A percentile compares a stretch with the other conserved stretches of the same genome.
phyloP scores from a whole-genome alignment of 2,113 vertebrate genomes.

The Cygnus atratus region DNA sequence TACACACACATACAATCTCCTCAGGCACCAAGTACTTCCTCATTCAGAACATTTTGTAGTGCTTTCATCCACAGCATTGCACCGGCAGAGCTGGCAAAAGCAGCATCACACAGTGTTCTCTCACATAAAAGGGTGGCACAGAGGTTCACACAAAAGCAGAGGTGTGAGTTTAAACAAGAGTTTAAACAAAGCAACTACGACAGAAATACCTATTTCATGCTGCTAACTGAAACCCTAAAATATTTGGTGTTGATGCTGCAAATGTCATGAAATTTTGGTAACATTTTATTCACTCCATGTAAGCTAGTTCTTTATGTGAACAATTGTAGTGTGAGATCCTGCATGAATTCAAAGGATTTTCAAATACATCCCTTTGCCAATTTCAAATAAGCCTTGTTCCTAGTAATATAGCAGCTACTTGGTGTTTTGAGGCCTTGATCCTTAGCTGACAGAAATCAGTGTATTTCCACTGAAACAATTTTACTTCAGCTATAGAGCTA shows the following conservation, averaged over 20 bases:
- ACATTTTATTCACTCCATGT: not conserved
- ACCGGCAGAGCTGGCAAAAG: not conserved
- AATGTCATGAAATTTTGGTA: not conserved
- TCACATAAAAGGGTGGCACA: not conserved
- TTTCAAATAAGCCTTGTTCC: not conserved
- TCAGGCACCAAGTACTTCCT: not conserved
- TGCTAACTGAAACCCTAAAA: not conserved
- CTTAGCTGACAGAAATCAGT: not conserved
- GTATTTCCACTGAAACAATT: not conserved
- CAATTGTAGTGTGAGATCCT: not conserved
- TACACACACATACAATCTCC: not conserved
- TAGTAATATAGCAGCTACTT: not conserved
- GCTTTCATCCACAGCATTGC: not conserved
- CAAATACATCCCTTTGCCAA: not conserved
- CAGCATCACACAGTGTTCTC: not conserved
- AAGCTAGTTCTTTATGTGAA: not conserved
- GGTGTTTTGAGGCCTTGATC: not conserved
- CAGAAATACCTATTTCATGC: not conserved
- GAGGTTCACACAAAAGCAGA: not conserved
- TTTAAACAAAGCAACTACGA: not conserved
- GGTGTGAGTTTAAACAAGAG: not conserved
- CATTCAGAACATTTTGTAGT: constrained; percentile 23
- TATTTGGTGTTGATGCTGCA: not conserved
- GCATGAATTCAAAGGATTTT: not conserved
- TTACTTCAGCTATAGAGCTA: not conserved